These are phyloP conservation scores for Fragum sueziense DNA, from an alignment of 2,888 invertebrate genomes.

Conservation along the genomic window DNA sequence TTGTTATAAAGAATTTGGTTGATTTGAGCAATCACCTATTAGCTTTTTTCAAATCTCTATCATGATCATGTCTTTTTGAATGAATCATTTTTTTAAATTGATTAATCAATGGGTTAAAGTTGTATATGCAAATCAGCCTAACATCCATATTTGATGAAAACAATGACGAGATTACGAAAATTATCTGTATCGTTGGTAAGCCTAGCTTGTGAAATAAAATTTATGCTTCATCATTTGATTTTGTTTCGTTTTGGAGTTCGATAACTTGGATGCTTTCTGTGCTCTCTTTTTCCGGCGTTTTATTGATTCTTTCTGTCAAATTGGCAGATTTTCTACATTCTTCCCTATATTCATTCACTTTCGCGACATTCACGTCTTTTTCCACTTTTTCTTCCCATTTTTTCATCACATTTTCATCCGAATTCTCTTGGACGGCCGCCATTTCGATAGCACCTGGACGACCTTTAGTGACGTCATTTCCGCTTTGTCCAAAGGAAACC, in stretches of 20 bases:
- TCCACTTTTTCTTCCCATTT: conserved; percentile 32
- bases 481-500: background rate
- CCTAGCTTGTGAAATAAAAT: too few species aligned
- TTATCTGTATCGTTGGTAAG: too few species aligned
- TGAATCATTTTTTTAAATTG: too few species aligned
- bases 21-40: too few species aligned
- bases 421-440: background rate
- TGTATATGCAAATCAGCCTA: too few species aligned
- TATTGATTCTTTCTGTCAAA: background rate
- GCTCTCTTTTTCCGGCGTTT: background rate
- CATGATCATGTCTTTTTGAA: too few species aligned
- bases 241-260: background rate
- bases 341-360: conserved; percentile 30
- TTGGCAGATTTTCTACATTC: background rate
- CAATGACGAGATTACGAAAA: too few species aligned
- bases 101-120: too few species aligned
- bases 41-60: too few species aligned
- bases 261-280: background rate
- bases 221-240: background rate
- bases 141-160: too few species aligned
- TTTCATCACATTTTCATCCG: background rate
- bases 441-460: conserved; percentile 4
- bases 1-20: too few species aligned
- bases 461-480: background rate
- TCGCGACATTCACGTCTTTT: conserved; percentile 23